A percentile compares a stretch with the other conserved stretches of the same genome.
These are phyloP conservation scores for Porites divaricata DNA, from an alignment of 92 coral and sea anemone genomes.

Conservation along the genomic window DNA sequence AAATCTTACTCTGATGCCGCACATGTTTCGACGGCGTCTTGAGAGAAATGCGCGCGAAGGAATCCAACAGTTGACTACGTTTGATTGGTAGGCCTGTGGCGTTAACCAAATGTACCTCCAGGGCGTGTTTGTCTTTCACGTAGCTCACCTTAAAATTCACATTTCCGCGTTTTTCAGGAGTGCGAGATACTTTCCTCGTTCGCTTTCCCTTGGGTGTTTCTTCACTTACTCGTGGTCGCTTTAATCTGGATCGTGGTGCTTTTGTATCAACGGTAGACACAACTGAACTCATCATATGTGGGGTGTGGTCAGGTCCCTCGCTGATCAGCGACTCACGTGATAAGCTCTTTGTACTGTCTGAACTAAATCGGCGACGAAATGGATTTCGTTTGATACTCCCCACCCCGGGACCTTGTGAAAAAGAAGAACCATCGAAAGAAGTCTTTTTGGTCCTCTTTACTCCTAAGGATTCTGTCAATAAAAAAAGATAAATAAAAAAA, in stretches of 20 bases:
- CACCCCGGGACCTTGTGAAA: neutral
- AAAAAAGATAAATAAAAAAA: neutral
- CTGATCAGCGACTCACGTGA: slow-evolving; percentile 23
- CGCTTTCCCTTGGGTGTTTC: neutral
- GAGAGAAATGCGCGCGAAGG: slow-evolving; percentile 67
- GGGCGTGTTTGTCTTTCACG: slow-evolving; percentile 37
- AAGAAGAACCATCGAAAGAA: neutral
- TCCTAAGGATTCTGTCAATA: slow-evolving; percentile 1
- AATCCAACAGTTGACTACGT: slow-evolving; percentile 58
- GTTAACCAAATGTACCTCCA: slow-evolving; percentile 71
- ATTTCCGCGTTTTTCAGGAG: slow-evolving; percentile 44
- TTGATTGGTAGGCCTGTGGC: slow-evolving; percentile 82
- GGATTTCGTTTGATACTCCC: neutral
- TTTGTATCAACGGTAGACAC: slow-evolving; percentile 24
- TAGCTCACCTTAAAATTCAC: slow-evolving; percentile 54
- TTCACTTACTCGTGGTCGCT: neutral
- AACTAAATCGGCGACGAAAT: neutral
- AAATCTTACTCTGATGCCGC: slow-evolving; percentile 72
- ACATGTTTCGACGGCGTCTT: slow-evolving; percentile 73
- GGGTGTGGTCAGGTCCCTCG: slow-evolving; percentile 23
- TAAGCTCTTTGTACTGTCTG: slow-evolving; percentile 9
- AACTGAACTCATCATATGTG: slow-evolving; percentile 26
- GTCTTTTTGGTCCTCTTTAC: neutral
- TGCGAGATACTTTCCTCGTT: slow-evolving; percentile 7
- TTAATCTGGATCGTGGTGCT: slow-evolving; percentile 9